Conservation (phyloP, 2,113 vertebrate genomes). For the Meriones unguiculatus region DNA sequence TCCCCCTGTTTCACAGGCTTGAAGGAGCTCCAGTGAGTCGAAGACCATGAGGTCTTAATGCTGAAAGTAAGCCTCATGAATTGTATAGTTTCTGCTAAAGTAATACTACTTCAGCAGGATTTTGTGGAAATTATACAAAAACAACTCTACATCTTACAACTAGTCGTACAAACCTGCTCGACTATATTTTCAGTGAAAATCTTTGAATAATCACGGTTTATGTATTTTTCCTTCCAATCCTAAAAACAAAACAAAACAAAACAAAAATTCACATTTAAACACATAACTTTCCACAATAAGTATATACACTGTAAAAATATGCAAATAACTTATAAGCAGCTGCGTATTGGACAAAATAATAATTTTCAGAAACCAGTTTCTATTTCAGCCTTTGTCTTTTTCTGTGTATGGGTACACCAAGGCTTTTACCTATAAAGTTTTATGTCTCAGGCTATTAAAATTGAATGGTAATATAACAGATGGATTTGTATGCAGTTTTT, state of each 20-base stretch:
- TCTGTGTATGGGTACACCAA: neutral
- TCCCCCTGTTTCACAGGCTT: neutral
- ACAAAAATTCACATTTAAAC: conserved; percentile 50
- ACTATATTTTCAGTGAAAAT: conserved; percentile 97
- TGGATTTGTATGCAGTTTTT: neutral
- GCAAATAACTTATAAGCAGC: conserved; percentile 15
- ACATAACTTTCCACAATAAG: neutral
- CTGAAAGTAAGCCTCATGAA: neutral
- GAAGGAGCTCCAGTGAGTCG: neutral
- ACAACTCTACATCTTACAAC: neutral
- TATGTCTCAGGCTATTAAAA: neutral
- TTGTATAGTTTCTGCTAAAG: neutral
- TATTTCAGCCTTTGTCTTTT: neutral
- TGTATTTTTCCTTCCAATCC: conserved; percentile 99
- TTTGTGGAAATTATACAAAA: conserved; percentile 36
- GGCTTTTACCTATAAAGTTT: conserved; percentile 1
- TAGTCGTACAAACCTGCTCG: conserved; percentile 91
- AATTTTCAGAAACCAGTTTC: neutral
- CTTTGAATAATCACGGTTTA: conserved; percentile 94
- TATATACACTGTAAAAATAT: conserved; percentile 11
- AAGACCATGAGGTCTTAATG: neutral
- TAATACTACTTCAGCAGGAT: neutral
- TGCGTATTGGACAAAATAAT: neutral
- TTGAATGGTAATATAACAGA: neutral
- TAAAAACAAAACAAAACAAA: conserved; percentile 75